Conservation (phyloP, 2,888 invertebrate species). For the Eilema caniola region DNA sequence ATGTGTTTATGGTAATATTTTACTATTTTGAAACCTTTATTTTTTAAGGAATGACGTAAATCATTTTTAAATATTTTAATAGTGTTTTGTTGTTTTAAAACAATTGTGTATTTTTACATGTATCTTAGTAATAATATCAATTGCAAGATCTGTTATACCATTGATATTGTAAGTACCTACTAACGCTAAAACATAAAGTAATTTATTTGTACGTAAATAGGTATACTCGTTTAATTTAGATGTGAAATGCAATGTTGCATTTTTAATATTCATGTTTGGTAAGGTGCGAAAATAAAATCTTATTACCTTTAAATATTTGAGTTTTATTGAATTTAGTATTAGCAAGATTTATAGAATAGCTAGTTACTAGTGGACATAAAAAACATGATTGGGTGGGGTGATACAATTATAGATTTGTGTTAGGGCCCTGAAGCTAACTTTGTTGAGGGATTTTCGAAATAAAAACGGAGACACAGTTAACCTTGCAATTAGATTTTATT, state of each 20-base stretch:
- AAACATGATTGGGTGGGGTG: too few relatives aligned
- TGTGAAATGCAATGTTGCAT: constrained; percentile 44
- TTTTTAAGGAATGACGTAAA: constrained; percentile 22
- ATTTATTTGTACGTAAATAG: constrained; percentile 69
- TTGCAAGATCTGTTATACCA: constrained; percentile 73
- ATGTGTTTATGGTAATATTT: constrained; percentile 20
- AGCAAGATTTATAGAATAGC: too few relatives aligned
- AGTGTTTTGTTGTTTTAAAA: constrained; percentile 40
- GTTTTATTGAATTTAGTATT: constrained; percentile 15
- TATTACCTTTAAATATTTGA: constrained; percentile 38
- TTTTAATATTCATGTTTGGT: constrained; percentile 64
- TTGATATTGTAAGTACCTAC: constrained; percentile 74
- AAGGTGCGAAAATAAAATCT: constrained; percentile 50
- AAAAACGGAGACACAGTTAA: too few relatives aligned
- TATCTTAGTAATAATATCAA: constrained; percentile 47
- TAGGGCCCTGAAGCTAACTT: too few relatives aligned
- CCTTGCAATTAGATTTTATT: too few relatives aligned
- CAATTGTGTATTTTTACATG: constrained; percentile 32
- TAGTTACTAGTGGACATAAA: too few relatives aligned
- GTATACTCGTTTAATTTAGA: constrained; percentile 48
- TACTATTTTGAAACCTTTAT: constrained; percentile 12
- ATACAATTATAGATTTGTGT: too few relatives aligned
- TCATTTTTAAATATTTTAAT: constrained; percentile 22
- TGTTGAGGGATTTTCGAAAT: too few relatives aligned
- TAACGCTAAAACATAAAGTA: constrained; percentile 62